phyloP scores from a whole-genome alignment of 2,797 vertebrate genomes.

The Chiroxiphia lanceolata region DNA sequence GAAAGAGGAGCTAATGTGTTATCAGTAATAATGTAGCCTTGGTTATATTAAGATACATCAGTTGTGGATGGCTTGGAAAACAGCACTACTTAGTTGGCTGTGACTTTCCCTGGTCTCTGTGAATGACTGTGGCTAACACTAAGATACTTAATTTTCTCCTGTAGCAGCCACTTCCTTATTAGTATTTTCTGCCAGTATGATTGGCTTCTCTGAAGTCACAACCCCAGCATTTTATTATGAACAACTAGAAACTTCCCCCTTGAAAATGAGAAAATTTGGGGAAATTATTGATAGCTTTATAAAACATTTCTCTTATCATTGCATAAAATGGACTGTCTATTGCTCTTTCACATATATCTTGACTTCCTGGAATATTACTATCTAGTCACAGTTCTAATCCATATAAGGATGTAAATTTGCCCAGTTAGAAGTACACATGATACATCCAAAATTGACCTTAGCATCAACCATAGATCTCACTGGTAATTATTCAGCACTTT shows the following conservation, averaged over 20 bases:
- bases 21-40: neutral
- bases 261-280: neutral
- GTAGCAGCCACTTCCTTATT: neutral
- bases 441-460: neutral
- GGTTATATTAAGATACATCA: neutral
- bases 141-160: neutral
- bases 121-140: neutral
- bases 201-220: neutral
- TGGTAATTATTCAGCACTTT: neutral
- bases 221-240: neutral
- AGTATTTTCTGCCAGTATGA: neutral
- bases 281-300: neutral
- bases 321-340: neutral
- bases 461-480: neutral
- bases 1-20: neutral
- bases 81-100: neutral
- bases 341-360: neutral
- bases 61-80: neutral
- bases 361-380: neutral
- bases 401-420: neutral
- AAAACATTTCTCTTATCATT: neutral
- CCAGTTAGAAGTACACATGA: neutral
- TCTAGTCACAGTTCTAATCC: neutral
- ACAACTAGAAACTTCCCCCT: neutral
- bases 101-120: neutral